Base-by-base conservation (phyloP, 2,797 vertebrate species). In the Chrosomus eos region DNA sequence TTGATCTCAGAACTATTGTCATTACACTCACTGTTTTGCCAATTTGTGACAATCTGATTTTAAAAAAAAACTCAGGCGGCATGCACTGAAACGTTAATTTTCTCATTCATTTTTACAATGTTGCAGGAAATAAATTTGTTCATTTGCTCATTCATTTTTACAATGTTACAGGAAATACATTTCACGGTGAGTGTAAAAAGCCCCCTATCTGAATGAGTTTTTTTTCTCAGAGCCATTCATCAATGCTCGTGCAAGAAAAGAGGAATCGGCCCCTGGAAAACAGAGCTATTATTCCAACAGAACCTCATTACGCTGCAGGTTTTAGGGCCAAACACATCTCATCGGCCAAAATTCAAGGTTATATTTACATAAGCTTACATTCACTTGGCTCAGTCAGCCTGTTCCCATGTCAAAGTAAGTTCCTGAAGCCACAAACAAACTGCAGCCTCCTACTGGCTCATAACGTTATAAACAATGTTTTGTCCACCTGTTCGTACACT, bases 251-350 rank as follows among this genome's bases (percentile, higher is more conserved):
- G 26, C 14, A 76, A 74, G 86, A 80, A 88, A 89, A 76, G 72
- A 79, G 68, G 31, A 78, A 72, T 72, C 3, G 26, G 53, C 68
- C 81, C 28, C 38, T 83, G 64, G 18, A 45, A 64, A 84, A 43
- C 67, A 73, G 68, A n/a, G 75, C 80, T 73, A 89, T 88, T 74
- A 86, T 88, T 85, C 85, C 51, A 21, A 72, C 66, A 45, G 55
- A 79, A 85, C 83, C 70, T 85, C 73, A 77, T 88, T 85, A 88
- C 85, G 10, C 66, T 78, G 75, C 81, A 90, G 64, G 83, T 83
- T 85, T 87, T 77, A 85, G 51, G 81, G 81, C 72, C 86, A 85
- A 88, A 88, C 74, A 85, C 87, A 87, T 87, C 82, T 85, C 77
- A 62, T 58, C 81, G 86, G 83, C 62, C 81, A 66, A 73, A 84